phyloP scores from a whole-genome alignment of 2,113 vertebrate species.

The Apaloderma vittatum region DNA sequence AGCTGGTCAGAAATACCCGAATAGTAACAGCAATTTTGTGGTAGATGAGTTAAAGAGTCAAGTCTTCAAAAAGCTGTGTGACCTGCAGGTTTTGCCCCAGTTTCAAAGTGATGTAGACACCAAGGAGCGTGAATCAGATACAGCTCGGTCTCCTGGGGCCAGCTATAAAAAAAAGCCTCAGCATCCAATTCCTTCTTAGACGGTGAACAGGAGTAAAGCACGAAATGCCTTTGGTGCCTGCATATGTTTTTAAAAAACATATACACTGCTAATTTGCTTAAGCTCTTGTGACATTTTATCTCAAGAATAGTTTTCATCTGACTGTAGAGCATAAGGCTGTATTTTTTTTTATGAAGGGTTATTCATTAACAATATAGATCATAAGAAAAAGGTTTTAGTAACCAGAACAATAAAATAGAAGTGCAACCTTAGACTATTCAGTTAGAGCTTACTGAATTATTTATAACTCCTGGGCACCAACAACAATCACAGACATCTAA shows the following conservation, averaged over 20 bases:
- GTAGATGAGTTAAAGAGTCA: neutral
- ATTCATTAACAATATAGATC: slow-evolving; percentile 3
- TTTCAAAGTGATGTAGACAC: neutral
- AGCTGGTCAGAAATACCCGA: neutral
- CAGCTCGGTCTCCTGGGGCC: neutral
- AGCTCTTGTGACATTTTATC: neutral
- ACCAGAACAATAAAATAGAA: slow-evolving; percentile 32
- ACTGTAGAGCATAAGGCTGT: neutral
- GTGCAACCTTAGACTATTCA: slow-evolving; percentile 42
- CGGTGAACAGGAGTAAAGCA: neutral
- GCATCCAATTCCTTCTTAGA: neutral
- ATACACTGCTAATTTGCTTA: neutral
- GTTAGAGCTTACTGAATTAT: slow-evolving; percentile 60
- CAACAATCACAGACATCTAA: slow-evolving; percentile 50
- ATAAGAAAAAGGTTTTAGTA: neutral
- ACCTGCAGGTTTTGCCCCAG: neutral
- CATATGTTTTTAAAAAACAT: neutral
- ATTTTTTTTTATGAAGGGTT: neutral
- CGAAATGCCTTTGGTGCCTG: neutral
- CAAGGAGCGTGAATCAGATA: neutral
- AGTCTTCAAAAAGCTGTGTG: neutral
- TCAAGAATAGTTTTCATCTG: slow-evolving; percentile 13
- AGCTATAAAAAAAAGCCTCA: neutral
- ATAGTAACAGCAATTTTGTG: neutral
- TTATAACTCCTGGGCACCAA: slow-evolving; percentile 58